phyloP scores from a whole-genome alignment of 2,113 vertebrate genomes.

The Dascyllus trimaculatus region DNA sequence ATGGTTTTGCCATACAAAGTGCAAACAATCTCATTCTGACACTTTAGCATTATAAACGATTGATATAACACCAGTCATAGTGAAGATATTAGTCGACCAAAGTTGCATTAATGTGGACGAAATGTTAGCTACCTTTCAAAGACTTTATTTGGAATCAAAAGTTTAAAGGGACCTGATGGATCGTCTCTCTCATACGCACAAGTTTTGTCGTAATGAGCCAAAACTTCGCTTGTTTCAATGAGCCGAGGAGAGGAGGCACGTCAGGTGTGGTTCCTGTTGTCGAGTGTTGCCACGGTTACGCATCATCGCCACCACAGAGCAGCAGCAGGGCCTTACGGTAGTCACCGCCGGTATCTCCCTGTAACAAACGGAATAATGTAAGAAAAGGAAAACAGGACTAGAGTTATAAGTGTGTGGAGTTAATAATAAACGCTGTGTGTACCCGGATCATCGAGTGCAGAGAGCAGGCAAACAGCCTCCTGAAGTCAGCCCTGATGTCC shows the following conservation, averaged over 20 bases:
- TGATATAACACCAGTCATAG: conserved; percentile 16
- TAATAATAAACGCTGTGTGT: not conserved
- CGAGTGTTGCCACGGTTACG: conserved; percentile 77
- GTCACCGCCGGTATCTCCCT: conserved; percentile 93
- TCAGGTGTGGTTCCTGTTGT: conserved; percentile 35
- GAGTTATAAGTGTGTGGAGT: not conserved
- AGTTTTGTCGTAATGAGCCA: not conserved
- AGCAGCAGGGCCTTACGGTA: conserved; percentile 91
- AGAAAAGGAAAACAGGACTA: not conserved
- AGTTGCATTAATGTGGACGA: conserved; percentile 40
- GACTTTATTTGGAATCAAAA: conserved; percentile 41
- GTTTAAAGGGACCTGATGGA: conserved; percentile 37
- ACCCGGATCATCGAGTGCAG: conserved; percentile 85
- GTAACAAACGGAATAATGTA: conserved; percentile 42
- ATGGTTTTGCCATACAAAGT: conserved; percentile 61
- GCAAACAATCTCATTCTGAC: conserved; percentile 48
- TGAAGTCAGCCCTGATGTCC: conserved; percentile 89
- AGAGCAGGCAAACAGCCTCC: conserved; percentile 90
- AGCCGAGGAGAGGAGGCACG: conserved; percentile 43
- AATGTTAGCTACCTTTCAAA: conserved; percentile 77
- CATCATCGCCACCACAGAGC: conserved; percentile 93
- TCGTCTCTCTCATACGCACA: not conserved
- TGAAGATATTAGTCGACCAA: conserved; percentile 52
- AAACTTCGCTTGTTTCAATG: conserved; percentile 12
- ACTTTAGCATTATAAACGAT: conserved; percentile 26